Conservation (phyloP, 2,797 vertebrate species). For the Gymnopithys bicolor region DNA sequence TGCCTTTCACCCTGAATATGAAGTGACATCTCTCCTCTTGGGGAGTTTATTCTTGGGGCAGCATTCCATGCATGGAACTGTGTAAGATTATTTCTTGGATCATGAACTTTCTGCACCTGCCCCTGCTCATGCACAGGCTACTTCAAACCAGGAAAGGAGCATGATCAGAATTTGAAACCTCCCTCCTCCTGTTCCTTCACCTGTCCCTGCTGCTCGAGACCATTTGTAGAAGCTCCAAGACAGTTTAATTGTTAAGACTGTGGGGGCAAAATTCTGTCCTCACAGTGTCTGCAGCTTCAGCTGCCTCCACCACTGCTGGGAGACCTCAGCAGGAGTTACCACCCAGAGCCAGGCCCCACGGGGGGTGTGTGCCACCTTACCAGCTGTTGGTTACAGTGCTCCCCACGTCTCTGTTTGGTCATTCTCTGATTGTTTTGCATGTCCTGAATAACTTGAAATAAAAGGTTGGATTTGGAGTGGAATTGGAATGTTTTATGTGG, state of each 20-base stretch:
- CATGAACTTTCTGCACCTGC: not conserved
- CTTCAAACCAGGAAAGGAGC: not conserved
- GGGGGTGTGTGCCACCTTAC: not conserved
- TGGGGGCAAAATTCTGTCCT: not conserved
- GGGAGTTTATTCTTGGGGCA: not conserved
- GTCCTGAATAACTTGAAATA: not conserved
- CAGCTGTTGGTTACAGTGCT: not conserved
- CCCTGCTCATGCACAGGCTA: not conserved
- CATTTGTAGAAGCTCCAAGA: not conserved
- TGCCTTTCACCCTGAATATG: accelerated
- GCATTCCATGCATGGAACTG: not conserved
- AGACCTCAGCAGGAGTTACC: not conserved
- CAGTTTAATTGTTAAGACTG: too few relatives aligned
- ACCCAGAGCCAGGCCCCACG: accelerated
- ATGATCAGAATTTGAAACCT: not conserved
- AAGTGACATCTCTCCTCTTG: not conserved
- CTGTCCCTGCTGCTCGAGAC: not conserved
- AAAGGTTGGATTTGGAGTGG: not conserved
- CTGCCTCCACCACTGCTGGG: not conserved
- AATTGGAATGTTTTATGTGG: not conserved
- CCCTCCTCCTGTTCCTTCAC: not conserved
- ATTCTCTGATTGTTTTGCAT: not conserved
- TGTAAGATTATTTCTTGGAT: not conserved
- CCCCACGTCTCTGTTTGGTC: accelerated
- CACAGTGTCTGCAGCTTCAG: accelerated